Conservation (phyloP, 2,888 invertebrate species). For the Aromia moschata region DNA sequence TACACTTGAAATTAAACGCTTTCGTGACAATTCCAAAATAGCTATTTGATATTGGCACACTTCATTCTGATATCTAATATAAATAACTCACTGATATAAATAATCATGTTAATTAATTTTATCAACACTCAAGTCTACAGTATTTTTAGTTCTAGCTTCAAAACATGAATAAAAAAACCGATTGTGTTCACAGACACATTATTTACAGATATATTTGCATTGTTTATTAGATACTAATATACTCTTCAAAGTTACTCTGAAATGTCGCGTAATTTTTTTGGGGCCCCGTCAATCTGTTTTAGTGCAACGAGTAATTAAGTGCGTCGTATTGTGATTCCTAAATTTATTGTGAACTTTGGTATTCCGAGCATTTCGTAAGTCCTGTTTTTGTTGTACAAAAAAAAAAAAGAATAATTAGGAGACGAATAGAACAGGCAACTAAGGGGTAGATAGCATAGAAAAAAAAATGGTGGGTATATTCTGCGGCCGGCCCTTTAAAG, state of each 20-base stretch:
- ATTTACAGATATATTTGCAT: too few relatives aligned
- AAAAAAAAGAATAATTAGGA: slow-evolving; percentile 2
- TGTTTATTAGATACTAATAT: background rate
- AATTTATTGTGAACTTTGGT: slow-evolving; percentile 13
- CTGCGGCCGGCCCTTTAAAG: slow-evolving; percentile 21
- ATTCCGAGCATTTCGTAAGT: slow-evolving; percentile 18
- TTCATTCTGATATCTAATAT: too few relatives aligned
- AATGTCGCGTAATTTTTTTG: slow-evolving; percentile 23
- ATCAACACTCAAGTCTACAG: too few relatives aligned
- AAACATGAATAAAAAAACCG: too few relatives aligned
- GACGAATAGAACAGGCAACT: slow-evolving; percentile 26
- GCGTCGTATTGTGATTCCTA: slow-evolving; percentile 20
- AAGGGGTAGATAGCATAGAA: slow-evolving; percentile 21
- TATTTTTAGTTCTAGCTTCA: too few relatives aligned
- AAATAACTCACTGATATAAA: too few relatives aligned
- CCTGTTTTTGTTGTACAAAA: slow-evolving; percentile 25
- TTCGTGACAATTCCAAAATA: too few relatives aligned
- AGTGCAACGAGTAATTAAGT: slow-evolving; percentile 25
- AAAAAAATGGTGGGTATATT: slow-evolving; percentile 13
- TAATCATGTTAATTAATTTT: too few relatives aligned
- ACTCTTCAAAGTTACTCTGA: background rate
- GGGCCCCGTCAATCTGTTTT: background rate
- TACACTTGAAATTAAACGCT: too few relatives aligned
- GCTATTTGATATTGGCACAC: too few relatives aligned
- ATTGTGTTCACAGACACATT: too few relatives aligned